These are phyloP conservation scores for Lasioglossum figueresi DNA, from an alignment of 2,888 invertebrate genomes.

Conservation along the genomic window DNA sequence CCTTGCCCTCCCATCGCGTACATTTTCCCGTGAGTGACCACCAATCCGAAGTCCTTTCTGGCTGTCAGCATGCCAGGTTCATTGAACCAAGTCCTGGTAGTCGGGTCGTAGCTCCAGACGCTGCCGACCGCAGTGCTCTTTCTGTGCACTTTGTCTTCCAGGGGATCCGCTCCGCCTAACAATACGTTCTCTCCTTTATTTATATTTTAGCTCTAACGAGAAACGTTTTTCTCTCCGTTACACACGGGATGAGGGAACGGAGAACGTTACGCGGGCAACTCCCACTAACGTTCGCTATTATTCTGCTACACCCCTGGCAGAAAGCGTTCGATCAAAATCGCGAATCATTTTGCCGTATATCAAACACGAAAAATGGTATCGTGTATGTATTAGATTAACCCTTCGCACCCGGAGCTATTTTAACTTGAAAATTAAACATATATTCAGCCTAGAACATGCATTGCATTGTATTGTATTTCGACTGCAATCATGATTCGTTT, in stretches of 20 bases:
- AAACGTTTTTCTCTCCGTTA: not conserved
- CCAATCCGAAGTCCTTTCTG: constrained; percentile 89
- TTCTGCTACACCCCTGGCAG: not conserved
- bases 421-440: too few species aligned
- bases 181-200: constrained; percentile 13
- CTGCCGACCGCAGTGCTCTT: constrained; percentile 87
- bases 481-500: too few species aligned
- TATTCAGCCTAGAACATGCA: too few species aligned
- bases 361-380: not conserved
- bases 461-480: too few species aligned
- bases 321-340: not conserved
- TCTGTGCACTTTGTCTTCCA: constrained; percentile 86
- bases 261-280: not conserved
- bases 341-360: not conserved
- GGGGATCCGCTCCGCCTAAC: constrained; percentile 88
- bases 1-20: constrained; percentile 90
- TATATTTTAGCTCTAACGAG: not conserved
- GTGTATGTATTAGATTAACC: not conserved
- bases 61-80: constrained; percentile 87
- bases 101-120: constrained; percentile 89
- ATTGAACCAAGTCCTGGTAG: constrained; percentile 87
- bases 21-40: constrained; percentile 88
- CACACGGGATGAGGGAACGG: not conserved
- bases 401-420: too few species aligned
- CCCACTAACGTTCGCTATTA: not conserved